Evolutionary conservation across 2,888 invertebrate genomes (phyloP).

Genomic region (Eupithecia subfuscata): DNA sequence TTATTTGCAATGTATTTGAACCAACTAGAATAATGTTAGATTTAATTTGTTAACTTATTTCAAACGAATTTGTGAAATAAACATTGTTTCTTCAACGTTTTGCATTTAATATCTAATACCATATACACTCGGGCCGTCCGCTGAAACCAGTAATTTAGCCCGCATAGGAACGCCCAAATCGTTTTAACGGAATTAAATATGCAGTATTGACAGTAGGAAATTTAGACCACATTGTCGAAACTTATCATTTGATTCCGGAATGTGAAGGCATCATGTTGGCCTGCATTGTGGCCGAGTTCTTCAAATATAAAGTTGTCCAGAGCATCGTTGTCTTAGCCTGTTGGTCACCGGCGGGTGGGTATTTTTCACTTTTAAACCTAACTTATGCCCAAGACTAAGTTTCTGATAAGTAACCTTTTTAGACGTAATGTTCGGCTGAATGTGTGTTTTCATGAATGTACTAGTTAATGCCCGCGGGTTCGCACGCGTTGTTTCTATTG

Average conservation of each 20-base stretch:
- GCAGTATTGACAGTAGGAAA: background rate
- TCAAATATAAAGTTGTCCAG: conserved; percentile 63
- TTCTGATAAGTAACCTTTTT: too few relatives aligned
- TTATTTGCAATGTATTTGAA: background rate
- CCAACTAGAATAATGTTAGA: conserved; percentile 12
- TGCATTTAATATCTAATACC: conserved; percentile 22
- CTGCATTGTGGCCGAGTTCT: conserved; percentile 59
- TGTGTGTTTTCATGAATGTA: too few relatives aligned
- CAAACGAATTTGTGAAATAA: conserved; percentile 22
- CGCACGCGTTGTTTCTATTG: too few relatives aligned
- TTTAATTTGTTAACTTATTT: conserved; percentile 24
- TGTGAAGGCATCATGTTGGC: conserved; percentile 48
- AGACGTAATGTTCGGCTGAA: too few relatives aligned
- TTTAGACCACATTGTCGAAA: background rate
- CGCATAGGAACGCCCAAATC: conserved; percentile 48
- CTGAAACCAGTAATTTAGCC: conserved; percentile 38
- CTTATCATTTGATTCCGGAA: conserved; percentile 6
- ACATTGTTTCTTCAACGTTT: conserved; percentile 17
- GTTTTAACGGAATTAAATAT: conserved; percentile 40
- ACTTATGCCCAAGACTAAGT: too few relatives aligned
- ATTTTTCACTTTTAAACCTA: background rate
- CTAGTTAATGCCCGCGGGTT: too few relatives aligned
- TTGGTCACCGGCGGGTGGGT: conserved; percentile 58
- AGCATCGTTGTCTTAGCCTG: conserved; percentile 66
- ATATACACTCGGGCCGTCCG: background rate